Conservation (phyloP, 2,797 vertebrate species). For the Peromyscus eremicus region DNA sequence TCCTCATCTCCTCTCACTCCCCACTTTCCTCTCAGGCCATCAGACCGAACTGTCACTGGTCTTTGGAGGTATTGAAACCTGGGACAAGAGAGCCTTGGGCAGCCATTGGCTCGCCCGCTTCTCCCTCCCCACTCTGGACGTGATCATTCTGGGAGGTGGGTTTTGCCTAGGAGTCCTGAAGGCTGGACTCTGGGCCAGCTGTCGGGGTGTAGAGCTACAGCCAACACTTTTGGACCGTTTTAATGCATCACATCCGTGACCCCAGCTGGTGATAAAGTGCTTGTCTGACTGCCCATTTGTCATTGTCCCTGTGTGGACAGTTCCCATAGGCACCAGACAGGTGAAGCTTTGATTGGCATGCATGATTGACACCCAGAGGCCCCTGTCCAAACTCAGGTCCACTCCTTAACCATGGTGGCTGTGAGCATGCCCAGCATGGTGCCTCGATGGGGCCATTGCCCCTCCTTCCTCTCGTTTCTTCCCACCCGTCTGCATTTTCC, state of each 20-base stretch:
- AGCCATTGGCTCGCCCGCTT: not conserved
- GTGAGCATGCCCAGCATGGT: not conserved
- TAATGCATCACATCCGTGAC: not conserved
- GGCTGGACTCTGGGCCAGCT: not conserved
- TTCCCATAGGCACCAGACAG: not conserved
- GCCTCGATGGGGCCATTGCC: fast-evolving
- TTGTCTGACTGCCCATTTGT: slow-evolving; percentile 61
- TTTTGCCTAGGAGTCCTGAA: not conserved
- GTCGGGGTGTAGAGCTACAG: not conserved
- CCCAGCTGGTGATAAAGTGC: slow-evolving; percentile 43
- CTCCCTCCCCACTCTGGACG: not conserved
- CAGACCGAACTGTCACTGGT: not conserved
- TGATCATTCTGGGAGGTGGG: not conserved
- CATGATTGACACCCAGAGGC: not conserved
- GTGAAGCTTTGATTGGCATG: slow-evolving; percentile 17
- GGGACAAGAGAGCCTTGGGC: not conserved
- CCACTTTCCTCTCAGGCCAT: not conserved
- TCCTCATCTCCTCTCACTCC: not conserved
- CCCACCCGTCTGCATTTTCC: not conserved
- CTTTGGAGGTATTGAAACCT: not conserved
- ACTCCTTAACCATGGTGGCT: not conserved
- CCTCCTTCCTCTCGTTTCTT: not conserved
- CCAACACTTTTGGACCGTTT: not conserved
- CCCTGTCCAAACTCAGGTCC: not conserved
- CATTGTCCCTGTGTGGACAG: slow-evolving; percentile 21